phyloP scores from a whole-genome alignment of 2,113 vertebrate genomes.

The Menura novaehollandiae region DNA sequence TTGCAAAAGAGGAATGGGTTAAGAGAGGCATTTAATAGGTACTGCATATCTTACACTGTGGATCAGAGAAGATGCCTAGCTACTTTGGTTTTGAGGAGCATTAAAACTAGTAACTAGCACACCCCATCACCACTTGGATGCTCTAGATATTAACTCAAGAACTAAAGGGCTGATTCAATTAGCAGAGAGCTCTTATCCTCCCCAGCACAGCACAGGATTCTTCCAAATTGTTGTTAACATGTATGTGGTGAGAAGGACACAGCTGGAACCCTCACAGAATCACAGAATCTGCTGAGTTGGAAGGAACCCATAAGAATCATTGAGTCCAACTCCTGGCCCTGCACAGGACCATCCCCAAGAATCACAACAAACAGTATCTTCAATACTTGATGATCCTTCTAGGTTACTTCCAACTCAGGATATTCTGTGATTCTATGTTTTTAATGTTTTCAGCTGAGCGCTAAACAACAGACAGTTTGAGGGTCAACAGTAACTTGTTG shows the following conservation, averaged over 20 bases:
- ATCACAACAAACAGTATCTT: background rate
- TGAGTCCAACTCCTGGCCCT: background rate
- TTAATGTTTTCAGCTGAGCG: background rate
- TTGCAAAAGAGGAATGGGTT: background rate
- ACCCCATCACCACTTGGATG: background rate
- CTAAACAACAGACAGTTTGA: background rate
- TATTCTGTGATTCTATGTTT: background rate
- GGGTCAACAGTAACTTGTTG: background rate
- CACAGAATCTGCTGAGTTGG: background rate
- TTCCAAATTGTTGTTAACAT: background rate
- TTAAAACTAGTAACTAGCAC: background rate
- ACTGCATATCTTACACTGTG: background rate
- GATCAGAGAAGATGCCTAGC: background rate
- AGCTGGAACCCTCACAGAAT: background rate
- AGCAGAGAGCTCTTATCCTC: background rate
- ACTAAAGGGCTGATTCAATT: background rate
- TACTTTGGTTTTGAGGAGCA: background rate
- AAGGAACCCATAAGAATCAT: background rate
- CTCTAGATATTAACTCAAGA: background rate
- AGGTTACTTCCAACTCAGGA: background rate
- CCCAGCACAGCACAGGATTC: background rate
- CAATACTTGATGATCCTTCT: background rate
- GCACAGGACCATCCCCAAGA: background rate
- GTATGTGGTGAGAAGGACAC: background rate
- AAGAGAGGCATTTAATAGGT: background rate